Base-by-base conservation (phyloP, 2,888 invertebrate genomes). In the Hyalella azteca region DNA sequence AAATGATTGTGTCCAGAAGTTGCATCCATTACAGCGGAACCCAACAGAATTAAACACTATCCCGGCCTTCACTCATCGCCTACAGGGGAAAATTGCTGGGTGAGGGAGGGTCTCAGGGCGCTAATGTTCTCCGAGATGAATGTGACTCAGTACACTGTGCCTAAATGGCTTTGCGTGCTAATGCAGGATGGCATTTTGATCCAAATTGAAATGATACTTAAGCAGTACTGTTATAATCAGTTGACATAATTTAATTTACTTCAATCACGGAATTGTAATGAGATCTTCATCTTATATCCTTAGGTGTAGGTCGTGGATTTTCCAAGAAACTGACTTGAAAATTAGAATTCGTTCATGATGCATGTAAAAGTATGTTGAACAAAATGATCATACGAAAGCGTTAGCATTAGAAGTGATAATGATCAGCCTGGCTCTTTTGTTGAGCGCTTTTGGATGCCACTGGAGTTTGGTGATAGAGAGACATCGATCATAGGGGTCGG, bases 1-100 rank as follows among this genome's bases (percentile, higher is more conserved):
- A 66, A 66, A 66, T 66, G 66, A 66, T 36, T 66, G 66, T 66
- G 66, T 66, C 66, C 66, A 36, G 39, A 66, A 66, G 66, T 66
- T 66, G 66, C 66, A 66, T 66, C 36, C 66, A 66, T 66, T 66
- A 66, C 66, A 22, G 36, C 66, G 19, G 66, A 36, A 36, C 66
- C 66, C 36, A 32, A 36, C 66, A 36, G 39, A 36, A 66, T 66
- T 66, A 66, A 66, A 66, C 66, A 66, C 66, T 66, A 29, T n/a
- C 36, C 19, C 19, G 45, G 66, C 66, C 66, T 36, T 36, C 66
- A 66, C 15, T 66, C 66, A 66, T 36, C 66, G 66, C 36, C 39
- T 19, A 5, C 15, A 19, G 59, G 36, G 66, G 36, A 66, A 66
- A 66, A 66, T 66, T 32, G 29, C 32, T 2, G 9, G 19, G 11